phyloP scores from a whole-genome alignment of 1,140 invertebrate species.

The Heliconius hewitsoni region DNA sequence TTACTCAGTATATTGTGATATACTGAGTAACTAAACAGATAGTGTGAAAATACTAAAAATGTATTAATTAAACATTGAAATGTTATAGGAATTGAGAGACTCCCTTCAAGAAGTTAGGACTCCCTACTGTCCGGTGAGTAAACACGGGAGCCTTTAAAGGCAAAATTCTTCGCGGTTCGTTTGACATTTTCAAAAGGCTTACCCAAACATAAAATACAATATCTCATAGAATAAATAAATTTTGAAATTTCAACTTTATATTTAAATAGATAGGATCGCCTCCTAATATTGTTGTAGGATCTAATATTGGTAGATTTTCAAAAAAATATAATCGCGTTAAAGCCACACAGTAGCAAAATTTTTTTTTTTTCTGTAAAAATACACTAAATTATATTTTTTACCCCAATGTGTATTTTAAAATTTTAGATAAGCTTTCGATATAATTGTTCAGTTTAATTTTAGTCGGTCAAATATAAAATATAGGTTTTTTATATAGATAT shows the following conservation, averaged over 20 bases:
- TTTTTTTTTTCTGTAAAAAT: conserved; percentile 46
- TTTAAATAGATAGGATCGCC: conserved; percentile 21
- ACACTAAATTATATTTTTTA: conserved; percentile 26
- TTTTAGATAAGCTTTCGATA: conserved; percentile 20
- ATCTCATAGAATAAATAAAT: conserved; percentile 14
- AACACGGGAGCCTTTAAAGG: conserved; percentile 62
- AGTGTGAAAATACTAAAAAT: not conserved
- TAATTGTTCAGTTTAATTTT: not conserved
- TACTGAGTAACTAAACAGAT: not conserved
- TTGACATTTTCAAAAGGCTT: conserved; percentile 65
- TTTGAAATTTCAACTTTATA: conserved; percentile 43
- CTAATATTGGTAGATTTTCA: conserved; percentile 36
- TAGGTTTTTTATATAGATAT: not conserved
- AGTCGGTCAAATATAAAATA: not conserved
- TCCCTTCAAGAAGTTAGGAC: conserved; percentile 36
- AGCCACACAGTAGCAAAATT: conserved; percentile 70
- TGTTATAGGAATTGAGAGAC: conserved; percentile 1
- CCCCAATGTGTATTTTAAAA: not conserved
- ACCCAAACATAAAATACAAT: conserved; percentile 44
- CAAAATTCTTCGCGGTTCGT: conserved; percentile 73
- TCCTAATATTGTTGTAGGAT: not conserved
- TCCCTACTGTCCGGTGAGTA: conserved; percentile 63
- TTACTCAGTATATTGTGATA: no score
- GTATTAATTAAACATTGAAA: not conserved
- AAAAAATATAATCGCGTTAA: conserved; percentile 69